phyloP scores from a whole-genome alignment of 2,888 invertebrate genomes.

The Chloroclystis v-ata region DNA sequence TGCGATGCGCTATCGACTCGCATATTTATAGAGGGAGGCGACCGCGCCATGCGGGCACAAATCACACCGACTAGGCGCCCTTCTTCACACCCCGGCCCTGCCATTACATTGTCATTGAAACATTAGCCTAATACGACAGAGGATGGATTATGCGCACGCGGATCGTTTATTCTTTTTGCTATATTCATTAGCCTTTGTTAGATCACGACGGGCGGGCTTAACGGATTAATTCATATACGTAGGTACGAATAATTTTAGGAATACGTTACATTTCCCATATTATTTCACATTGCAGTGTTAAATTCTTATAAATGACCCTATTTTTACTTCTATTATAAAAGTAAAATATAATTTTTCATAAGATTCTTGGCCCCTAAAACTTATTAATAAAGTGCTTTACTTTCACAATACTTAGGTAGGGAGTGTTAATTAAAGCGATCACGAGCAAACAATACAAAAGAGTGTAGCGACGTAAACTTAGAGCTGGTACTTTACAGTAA shows the following conservation, averaged over 20 bases:
- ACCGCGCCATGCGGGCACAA: constrained; percentile 35
- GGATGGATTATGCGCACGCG: constrained; percentile 12
- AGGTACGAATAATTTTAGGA: too few relatives aligned
- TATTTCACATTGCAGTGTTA: too few relatives aligned
- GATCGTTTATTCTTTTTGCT: background rate
- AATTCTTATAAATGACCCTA: too few relatives aligned
- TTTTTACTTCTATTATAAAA: background rate
- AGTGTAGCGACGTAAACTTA: constrained; percentile 32
- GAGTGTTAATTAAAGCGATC: constrained; percentile 44
- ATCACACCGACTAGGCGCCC: constrained; percentile 30
- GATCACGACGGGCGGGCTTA: background rate
- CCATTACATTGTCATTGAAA: constrained; percentile 30
- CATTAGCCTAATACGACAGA: constrained; percentile 26
- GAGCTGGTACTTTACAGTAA: constrained; percentile 5
- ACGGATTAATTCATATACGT: background rate
- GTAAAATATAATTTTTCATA: constrained; percentile 3
- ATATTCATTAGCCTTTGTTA: background rate
- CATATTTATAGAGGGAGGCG: constrained; percentile 52
- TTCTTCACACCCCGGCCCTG: constrained; percentile 22
- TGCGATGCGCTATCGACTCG: constrained; percentile 54
- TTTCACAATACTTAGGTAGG: constrained; percentile 27
- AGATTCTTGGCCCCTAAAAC: constrained; percentile 14
- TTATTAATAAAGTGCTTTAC: constrained; percentile 25
- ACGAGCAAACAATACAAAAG: constrained; percentile 48
- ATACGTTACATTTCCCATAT: too few relatives aligned